These are phyloP conservation scores for Oryzaephilus surinamensis DNA, from an alignment of 1,140 invertebrate genomes.

Conservation along the genomic window DNA sequence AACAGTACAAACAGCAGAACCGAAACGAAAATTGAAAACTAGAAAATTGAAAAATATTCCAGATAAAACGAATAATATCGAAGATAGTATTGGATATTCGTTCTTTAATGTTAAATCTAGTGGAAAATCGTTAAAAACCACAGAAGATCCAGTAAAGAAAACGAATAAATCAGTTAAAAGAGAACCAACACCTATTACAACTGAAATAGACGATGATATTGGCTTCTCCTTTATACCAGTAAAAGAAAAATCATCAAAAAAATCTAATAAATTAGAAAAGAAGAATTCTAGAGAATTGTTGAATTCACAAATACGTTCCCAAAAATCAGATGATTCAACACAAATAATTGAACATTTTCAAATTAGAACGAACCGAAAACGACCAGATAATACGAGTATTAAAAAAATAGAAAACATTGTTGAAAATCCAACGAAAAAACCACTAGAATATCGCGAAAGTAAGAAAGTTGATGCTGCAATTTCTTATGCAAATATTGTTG, in stretches of 20 bases:
- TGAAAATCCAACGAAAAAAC: neutral
- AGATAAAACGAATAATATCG: conserved; percentile 2
- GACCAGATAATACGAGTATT: neutral
- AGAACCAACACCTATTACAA: no score
- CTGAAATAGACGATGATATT: conserved; percentile 8
- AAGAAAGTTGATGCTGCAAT: conserved; percentile 18
- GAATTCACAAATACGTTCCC: no score
- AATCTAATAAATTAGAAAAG: conserved; percentile 12
- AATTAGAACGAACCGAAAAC: conserved; percentile 3
- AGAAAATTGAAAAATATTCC: conserved; percentile 5
- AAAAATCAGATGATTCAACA: conserved; percentile 6
- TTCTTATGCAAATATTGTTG: conserved; percentile 19
- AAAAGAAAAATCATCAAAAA: conserved; percentile 15
- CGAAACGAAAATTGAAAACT: neutral
- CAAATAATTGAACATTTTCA: conserved; percentile 17
- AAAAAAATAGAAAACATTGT: conserved; percentile 1
- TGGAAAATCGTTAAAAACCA: neutral
- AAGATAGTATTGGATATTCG: conserved; percentile 10
- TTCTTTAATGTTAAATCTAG: conserved; percentile 10
- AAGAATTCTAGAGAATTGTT: no score
- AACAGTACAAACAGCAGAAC: conserved; percentile 11
- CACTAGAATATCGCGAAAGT: conserved; percentile 12
- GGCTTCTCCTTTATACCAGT: conserved; percentile 16
- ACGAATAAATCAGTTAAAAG: no score
- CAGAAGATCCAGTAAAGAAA: neutral